phyloP scores from a whole-genome alignment of 2,888 invertebrate genomes.

The Pollenia labialis region DNA sequence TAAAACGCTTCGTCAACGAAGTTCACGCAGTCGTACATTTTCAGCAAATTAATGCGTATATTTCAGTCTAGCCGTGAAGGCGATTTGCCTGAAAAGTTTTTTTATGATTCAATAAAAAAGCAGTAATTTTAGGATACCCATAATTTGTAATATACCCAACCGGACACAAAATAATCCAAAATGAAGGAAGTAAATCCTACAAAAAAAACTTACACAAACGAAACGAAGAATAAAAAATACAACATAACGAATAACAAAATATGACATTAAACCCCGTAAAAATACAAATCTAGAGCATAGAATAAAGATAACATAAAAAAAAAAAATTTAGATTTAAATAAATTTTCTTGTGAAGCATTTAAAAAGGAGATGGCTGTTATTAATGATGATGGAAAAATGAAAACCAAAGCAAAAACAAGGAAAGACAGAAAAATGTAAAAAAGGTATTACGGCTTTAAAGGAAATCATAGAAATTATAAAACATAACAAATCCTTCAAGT shows the following conservation, averaged over 20 bases:
- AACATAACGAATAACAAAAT: slow-evolving; percentile 16
- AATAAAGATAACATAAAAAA: neutral
- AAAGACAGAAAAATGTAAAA: neutral
- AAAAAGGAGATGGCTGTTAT: neutral
- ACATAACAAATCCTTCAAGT: slow-evolving; percentile 15
- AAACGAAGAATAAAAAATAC: slow-evolving; percentile 13
- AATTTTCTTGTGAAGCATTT: neutral
- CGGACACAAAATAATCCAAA: neutral
- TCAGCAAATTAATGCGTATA: too few relatives aligned
- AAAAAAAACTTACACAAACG: slow-evolving; percentile 8
- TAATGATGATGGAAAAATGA: slow-evolving; percentile 5
- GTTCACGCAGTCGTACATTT: too few relatives aligned
- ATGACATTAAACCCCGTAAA: slow-evolving; percentile 41
- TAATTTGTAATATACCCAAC: neutral
- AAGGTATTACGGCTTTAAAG: slow-evolving; percentile 6
- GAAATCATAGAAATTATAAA: slow-evolving; percentile 8
- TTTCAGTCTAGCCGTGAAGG: too few relatives aligned
- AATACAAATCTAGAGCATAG: neutral
- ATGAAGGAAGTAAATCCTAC: slow-evolving; percentile 14
- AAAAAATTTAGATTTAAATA: slow-evolving; percentile 16
- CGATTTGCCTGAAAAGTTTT: too few relatives aligned
- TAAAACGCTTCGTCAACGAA: too few relatives aligned
- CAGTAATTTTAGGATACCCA: too few relatives aligned
- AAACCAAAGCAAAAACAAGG: neutral
- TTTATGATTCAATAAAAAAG: too few relatives aligned